Conservation (phyloP, 2,888 invertebrate genomes). For the Monopis laevigella region DNA sequence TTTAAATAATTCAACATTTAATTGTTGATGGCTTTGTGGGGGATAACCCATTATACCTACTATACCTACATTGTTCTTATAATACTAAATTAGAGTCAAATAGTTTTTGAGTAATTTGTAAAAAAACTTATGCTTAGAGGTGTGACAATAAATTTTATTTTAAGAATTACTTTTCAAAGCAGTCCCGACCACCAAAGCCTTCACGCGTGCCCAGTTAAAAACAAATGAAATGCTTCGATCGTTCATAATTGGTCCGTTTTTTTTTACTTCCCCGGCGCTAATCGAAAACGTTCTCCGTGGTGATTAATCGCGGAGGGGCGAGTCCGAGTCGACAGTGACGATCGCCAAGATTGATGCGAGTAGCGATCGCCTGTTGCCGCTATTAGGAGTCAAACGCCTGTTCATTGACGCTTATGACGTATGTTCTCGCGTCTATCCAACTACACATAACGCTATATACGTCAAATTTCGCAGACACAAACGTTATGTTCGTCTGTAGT, state of each 20-base stretch:
- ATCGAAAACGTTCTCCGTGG: constrained; percentile 51
- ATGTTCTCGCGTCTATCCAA: not conserved
- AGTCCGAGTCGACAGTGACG: constrained; percentile 46
- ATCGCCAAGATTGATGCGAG: constrained; percentile 49
- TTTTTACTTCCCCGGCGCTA: constrained; percentile 38
- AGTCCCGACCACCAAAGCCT: constrained; percentile 8
- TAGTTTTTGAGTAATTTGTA: too few species aligned
- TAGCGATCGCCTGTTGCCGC: constrained; percentile 30
- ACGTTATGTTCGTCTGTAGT: too few species aligned
- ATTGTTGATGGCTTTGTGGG: too few species aligned
- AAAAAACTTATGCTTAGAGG: too few species aligned
- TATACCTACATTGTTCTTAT: too few species aligned
- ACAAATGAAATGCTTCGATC: constrained; percentile 22
- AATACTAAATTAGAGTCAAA: too few species aligned
- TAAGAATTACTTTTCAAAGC: not conserved
- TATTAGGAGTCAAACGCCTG: constrained; percentile 34
- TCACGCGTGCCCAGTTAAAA: constrained; percentile 12
- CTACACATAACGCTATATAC: too few species aligned
- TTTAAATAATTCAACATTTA: too few species aligned
- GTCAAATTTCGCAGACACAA: too few species aligned
- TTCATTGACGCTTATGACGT: constrained; percentile 12
- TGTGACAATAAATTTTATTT: not conserved
- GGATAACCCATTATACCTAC: too few species aligned
- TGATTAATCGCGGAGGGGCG: constrained; percentile 60
- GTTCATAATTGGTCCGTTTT: constrained; percentile 44